Evolutionary conservation across 2,888 invertebrate species (phyloP), one percentile per base, ranked within the genome.

Genomic region (Phaonia tiefii): DNA sequence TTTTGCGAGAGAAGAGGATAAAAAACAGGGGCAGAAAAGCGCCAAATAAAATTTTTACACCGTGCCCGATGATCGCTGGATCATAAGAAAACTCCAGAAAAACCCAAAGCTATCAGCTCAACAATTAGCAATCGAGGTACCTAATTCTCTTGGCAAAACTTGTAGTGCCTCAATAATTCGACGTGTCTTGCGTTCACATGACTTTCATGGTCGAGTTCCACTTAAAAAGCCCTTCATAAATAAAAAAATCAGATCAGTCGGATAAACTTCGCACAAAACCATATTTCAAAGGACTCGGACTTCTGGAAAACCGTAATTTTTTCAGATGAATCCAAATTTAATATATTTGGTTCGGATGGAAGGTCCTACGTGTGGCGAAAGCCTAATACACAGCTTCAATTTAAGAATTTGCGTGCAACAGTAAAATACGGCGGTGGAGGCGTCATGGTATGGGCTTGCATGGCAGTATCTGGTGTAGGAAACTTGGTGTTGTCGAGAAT

Each of bases 61-160:
- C 42, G 58, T n/a, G 66, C 26, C n/a, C n/a, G 70, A 72, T 39
- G 73, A 71, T 66, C 58, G 66, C 10, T 79, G 60, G 54, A 73
- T 79, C 46, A 42, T 82, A 10, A 65, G 77, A 69, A 83, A 83
- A 75, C 67, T 84, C 1, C 70, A 73, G n/a, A 58, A 79, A 58
- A 80, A 76, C n/a, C 78, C 79, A 22, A 79, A 49, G 39, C 49
- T 80, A 69, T 72, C 70, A 13, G 81, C 84, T 42, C 79, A 76
- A 54, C 74, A 77, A 75, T 39, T 81, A 65, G 79, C 77, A 42
- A 26, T 49, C 22, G 76, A 73, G 15, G 81, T 66, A 8, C 11
- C 26, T 4, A 75, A 25, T 37, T 26, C 26, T 42, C 25, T 70
- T 75, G 63, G 60, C 15, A 74, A 74, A 63, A 65, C 39, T 11